These are phyloP conservation scores for Mycetomoellerius zeteki DNA, from an alignment of 1,140 invertebrate genomes.

Conservation along the genomic window DNA sequence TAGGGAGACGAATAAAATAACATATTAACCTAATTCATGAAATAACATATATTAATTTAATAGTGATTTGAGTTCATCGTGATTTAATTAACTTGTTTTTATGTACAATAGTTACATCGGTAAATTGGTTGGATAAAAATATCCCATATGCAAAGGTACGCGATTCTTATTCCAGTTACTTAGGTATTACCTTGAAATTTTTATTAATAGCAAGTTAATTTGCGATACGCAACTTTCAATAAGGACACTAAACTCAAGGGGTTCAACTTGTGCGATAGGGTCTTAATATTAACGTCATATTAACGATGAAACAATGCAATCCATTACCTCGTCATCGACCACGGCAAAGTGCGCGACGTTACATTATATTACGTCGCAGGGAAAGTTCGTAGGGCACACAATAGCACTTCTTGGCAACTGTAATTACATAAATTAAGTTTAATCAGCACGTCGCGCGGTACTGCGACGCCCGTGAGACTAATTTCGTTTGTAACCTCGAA, in stretches of 20 bases:
- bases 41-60: background rate
- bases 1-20: background rate
- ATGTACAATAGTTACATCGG: background rate
- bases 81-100: background rate
- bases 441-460: constrained; percentile 50
- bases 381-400: constrained; percentile 40
- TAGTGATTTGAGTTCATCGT: background rate
- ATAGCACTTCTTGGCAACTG: constrained; percentile 55
- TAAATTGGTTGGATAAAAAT: background rate
- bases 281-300: constrained; percentile 44
- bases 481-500: constrained; percentile 58
- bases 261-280: constrained; percentile 20
- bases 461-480: constrained; percentile 49
- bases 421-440: constrained; percentile 71
- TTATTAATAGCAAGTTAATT: constrained; percentile 24
- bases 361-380: constrained; percentile 26
- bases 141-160: background rate
- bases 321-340: constrained; percentile 55
- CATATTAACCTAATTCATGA: background rate
- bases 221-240: constrained; percentile 19
- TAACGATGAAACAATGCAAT: constrained; percentile 53
- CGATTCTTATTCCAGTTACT: background rate
- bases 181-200: background rate
- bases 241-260: background rate
- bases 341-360: constrained; percentile 35